A percentile compares a stretch with the other conserved stretches of the same genome.
phyloP scores from a whole-genome alignment of 2,797 vertebrate genomes.

The Acrocephalus scirpaceus region DNA sequence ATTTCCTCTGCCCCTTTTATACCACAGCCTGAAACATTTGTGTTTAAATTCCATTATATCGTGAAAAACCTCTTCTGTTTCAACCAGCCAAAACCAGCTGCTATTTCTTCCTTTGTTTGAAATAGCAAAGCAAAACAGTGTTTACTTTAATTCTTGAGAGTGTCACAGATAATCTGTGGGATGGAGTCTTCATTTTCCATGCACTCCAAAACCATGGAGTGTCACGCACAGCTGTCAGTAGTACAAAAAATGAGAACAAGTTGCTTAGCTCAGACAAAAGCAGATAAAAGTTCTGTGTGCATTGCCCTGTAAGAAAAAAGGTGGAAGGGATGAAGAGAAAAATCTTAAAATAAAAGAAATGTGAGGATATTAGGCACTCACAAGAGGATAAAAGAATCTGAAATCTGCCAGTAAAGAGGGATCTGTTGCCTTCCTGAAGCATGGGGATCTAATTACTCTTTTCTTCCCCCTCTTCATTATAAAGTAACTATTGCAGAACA shows the following conservation, averaged over 20 bases:
- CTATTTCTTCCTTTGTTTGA: slow-evolving; percentile 54
- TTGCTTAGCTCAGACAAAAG: not conserved
- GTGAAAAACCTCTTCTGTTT: slow-evolving; percentile 8
- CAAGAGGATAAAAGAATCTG: slow-evolving; percentile 63
- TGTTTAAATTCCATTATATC: slow-evolving; percentile 27
- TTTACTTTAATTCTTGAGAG: slow-evolving; percentile 51
- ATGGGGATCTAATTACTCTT: slow-evolving; percentile 51
- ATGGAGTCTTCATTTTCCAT: slow-evolving; percentile 46
- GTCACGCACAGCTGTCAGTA: slow-evolving; percentile 36
- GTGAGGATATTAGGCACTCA: slow-evolving; percentile 44
- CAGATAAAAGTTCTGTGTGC: not conserved
- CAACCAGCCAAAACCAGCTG: slow-evolving; percentile 37
- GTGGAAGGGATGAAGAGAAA: not conserved
- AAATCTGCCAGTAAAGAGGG: slow-evolving; percentile 52
- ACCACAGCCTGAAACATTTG: not conserved
- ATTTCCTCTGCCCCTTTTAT: not conserved
- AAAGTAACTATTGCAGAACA: slow-evolving; percentile 51
- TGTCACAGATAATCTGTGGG: slow-evolving; percentile 62
- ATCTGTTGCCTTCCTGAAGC: slow-evolving; percentile 56
- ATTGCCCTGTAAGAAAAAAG: not conserved
- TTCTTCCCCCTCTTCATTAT: not conserved
- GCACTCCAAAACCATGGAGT: not conserved
- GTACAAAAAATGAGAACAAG: slow-evolving; percentile 15
- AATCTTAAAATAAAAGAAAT: slow-evolving; percentile 26
- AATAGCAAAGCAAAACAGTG: slow-evolving; percentile 26